A percentile compares a stretch with the other conserved stretches of the same genome.
Evolutionary conservation across 2,888 invertebrate species (phyloP).

Genomic region (Chorisops tibialis): DNA sequence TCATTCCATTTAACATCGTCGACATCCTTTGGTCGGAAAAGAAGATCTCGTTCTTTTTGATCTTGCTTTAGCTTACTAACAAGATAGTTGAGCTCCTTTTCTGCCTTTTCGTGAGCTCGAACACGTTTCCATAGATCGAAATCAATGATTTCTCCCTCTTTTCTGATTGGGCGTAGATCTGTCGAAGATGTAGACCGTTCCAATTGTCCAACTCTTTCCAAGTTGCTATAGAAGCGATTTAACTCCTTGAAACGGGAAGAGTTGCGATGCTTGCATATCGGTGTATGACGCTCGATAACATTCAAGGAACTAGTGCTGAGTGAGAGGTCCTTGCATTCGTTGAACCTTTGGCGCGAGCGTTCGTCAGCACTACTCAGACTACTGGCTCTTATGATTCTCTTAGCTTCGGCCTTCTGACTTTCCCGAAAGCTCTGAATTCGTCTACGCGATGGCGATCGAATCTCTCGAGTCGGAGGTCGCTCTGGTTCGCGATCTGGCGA

Average conservation of each 20-base stretch:
- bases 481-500: constrained; percentile 28
- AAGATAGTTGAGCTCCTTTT: constrained; percentile 73
- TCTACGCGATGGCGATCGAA: constrained; percentile 65
- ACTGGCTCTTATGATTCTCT: constrained; percentile 58
- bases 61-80: constrained; percentile 73
- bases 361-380: constrained; percentile 64
- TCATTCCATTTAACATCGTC: constrained; percentile 74
- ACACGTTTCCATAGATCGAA: constrained; percentile 84
- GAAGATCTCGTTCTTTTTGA: constrained; percentile 78
- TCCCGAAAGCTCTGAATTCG: constrained; percentile 57
- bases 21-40: constrained; percentile 73
- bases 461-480: constrained; percentile 53
- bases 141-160: constrained; percentile 78
- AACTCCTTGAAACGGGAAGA: constrained; percentile 81
- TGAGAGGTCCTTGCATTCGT: constrained; percentile 42
- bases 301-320: constrained; percentile 55
- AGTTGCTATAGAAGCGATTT: constrained; percentile 77
- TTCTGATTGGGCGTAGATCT: constrained; percentile 67
- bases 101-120: constrained; percentile 73
- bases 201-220: constrained; percentile 79
- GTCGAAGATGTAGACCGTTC: constrained; percentile 71
- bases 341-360: constrained; percentile 42
- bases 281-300: constrained; percentile 46
- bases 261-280: constrained; percentile 54
- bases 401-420: constrained; percentile 40